Evolutionary conservation across 1,140 invertebrate species (phyloP).

Genomic region (Polypedilum pembai): DNA sequence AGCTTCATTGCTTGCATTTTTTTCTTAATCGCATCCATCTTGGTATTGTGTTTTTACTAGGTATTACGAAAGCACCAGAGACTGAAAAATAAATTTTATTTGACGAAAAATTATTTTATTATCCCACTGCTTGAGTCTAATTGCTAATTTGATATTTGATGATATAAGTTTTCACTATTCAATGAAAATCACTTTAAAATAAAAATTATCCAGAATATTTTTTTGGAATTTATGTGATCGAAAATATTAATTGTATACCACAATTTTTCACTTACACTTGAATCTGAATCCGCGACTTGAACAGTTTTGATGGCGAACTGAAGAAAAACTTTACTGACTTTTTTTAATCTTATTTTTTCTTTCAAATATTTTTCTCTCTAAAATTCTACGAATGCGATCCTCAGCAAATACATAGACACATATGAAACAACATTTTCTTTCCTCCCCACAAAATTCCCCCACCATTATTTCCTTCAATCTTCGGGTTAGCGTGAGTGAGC

Average conservation of each 20-base stretch:
- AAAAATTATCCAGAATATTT: background rate
- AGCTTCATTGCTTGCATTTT: slow-evolving; percentile 99
- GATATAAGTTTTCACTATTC: background rate
- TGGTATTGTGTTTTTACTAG: slow-evolving; percentile 41
- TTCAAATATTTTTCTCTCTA: background rate
- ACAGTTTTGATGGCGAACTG: slow-evolving; percentile 31
- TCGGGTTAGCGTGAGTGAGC: too few relatives aligned
- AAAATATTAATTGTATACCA: background rate
- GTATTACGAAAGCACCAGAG: slow-evolving; percentile 26
- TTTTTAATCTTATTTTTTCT: background rate
- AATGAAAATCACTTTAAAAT: background rate
- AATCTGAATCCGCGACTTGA: slow-evolving; percentile 30
- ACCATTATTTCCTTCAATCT: background rate
- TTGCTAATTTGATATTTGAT: background rate
- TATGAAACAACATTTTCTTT: background rate
- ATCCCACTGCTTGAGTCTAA: background rate
- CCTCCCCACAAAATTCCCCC: background rate
- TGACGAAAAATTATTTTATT: background rate
- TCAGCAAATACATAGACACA: background rate
- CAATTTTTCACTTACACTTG: slow-evolving; percentile 24
- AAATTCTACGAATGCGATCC: background rate
- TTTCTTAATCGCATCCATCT: slow-evolving; percentile 99
- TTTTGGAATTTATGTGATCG: background rate
- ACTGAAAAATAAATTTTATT: too few relatives aligned
- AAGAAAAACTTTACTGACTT: slow-evolving; percentile 24